Conservation (phyloP, 2,113 vertebrate species). For the Archocentrus centrarchus region DNA sequence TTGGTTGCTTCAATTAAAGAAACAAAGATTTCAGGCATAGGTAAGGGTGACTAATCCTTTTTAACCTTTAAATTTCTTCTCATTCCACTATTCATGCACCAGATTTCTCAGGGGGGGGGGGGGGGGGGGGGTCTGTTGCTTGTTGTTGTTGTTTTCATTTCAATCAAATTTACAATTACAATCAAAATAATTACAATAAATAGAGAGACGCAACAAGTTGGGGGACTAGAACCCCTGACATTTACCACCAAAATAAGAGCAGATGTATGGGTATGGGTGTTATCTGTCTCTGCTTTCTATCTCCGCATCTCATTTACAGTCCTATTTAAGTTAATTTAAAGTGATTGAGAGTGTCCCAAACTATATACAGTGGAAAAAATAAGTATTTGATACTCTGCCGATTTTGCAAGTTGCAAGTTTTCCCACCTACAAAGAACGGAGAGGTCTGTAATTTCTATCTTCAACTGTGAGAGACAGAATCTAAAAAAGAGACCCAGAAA, state of each 20-base stretch:
- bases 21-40: constrained; percentile 99
- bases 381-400: no score
- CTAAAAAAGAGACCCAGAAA: no score
- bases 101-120: no score
- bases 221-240: background rate
- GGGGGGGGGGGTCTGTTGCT: background rate
- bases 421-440: no score
- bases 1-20: constrained; percentile 89
- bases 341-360: no score
- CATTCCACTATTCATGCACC: background rate
- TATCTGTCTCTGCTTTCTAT: background rate
- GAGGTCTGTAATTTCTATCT: no score
- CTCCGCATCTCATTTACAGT: background rate
- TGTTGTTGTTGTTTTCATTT: background rate
- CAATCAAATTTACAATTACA: background rate
- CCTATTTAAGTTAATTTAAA: background rate
- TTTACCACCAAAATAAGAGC: background rate
- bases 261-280: background rate
- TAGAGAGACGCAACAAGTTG: background rate
- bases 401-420: no score
- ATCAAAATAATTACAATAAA: no score
- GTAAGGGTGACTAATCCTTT: constrained; percentile 85
- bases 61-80: constrained; percentile 4
- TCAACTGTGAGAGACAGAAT: no score
- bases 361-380: no score